Conservation (phyloP, 2,113 vertebrate species). For the Plecotus auritus region DNA sequence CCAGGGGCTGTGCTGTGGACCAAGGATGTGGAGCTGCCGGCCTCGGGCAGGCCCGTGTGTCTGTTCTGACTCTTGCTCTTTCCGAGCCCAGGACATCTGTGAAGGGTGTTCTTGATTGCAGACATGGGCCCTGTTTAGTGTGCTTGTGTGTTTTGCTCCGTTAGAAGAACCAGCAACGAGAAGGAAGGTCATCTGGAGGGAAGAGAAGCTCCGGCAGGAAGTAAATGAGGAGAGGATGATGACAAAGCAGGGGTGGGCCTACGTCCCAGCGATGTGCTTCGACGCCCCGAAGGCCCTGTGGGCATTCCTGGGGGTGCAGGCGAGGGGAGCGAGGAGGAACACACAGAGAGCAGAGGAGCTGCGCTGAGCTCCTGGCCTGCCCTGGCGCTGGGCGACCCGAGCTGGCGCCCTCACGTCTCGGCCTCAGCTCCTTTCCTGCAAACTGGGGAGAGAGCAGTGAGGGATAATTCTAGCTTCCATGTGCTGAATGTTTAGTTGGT, state of each 20-base stretch:
- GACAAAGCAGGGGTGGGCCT: not conserved
- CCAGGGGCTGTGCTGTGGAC: too few species aligned
- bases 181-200: slow-evolving; percentile 48
- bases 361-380: not conserved
- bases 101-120: slow-evolving; percentile 71
- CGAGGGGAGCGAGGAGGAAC: not conserved
- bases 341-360: not conserved
- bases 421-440: not conserved
- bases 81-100: slow-evolving; percentile 71
- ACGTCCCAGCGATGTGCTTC: not conserved
- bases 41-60: slow-evolving; percentile 46
- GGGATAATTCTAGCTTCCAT: not conserved
- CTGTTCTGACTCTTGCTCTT: slow-evolving; percentile 50
- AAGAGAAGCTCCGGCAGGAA: not conserved
- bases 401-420: not conserved
- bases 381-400: not conserved
- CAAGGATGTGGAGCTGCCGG: not conserved
- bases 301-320: not conserved
- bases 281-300: not conserved
- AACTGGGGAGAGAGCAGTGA: not conserved
- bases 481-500: not conserved
- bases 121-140: slow-evolving; percentile 40
- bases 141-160: slow-evolving; percentile 58
- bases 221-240: not conserved
- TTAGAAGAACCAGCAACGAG: slow-evolving; percentile 12